phyloP scores from a whole-genome alignment of 2,797 vertebrate genomes.

The Tympanoctomys barrerae region DNA sequence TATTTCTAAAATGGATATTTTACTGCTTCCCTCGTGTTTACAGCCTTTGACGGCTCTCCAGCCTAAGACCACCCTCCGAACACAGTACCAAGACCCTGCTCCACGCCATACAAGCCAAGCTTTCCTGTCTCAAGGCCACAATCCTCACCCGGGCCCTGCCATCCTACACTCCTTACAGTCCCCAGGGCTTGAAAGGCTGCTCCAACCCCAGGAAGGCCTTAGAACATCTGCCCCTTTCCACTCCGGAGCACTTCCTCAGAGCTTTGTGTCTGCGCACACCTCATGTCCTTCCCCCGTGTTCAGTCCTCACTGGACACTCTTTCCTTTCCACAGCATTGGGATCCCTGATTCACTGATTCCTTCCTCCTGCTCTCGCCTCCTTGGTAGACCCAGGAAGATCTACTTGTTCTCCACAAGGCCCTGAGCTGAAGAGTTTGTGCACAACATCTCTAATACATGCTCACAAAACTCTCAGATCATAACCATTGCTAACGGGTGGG shows the following conservation, averaged over 20 bases:
- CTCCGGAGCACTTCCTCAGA: not conserved
- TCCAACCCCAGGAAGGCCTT: not conserved
- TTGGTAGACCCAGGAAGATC: not conserved
- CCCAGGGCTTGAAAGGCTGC: not conserved
- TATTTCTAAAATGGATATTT: not conserved
- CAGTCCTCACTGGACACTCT: not conserved
- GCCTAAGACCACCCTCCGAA: rapidly evolving
- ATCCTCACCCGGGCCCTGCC: not conserved
- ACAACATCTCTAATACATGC: not conserved
- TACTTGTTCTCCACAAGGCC: not conserved
- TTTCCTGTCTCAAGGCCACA: not conserved
- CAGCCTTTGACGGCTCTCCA: not conserved
- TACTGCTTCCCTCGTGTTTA: rapidly evolving
- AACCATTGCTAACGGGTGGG: not conserved
- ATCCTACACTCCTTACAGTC: not conserved
- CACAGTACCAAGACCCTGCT: not conserved
- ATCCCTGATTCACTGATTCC: not conserved
- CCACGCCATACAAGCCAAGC: not conserved
- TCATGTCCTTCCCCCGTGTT: not conserved
- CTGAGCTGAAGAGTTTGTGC: not conserved
- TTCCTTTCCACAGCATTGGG: not conserved
- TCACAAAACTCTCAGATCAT: not conserved
- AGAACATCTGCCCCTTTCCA: not conserved
- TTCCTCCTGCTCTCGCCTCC: not conserved
- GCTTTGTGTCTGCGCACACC: not conserved